phyloP scores from a whole-genome alignment of 2,113 vertebrate species.

The Callopanchax toddi region DNA sequence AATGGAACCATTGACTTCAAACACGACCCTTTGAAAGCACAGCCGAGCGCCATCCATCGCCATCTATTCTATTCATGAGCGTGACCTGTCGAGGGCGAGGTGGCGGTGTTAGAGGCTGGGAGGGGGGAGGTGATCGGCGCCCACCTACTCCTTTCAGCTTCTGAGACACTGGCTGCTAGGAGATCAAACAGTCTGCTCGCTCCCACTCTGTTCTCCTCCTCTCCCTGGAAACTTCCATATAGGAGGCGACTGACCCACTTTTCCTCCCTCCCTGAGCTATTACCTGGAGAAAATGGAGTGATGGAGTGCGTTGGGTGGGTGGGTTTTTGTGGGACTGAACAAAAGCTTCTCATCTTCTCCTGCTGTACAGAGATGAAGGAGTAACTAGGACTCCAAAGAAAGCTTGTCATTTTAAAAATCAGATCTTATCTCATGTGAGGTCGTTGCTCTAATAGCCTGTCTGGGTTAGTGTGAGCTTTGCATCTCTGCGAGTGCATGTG shows the following conservation, averaged over 20 bases:
- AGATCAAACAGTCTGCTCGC: conserved; percentile 66
- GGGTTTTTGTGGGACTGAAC: conserved; percentile 33
- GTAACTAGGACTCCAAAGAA: conserved; percentile 46
- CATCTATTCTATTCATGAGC: conserved; percentile 69
- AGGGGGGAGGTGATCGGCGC: conserved; percentile 33
- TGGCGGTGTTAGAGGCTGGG: neutral
- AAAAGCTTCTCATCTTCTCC: conserved; percentile 57
- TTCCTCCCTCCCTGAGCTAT: conserved; percentile 55
- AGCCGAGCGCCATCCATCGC: conserved; percentile 50
- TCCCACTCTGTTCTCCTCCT: conserved; percentile 50
- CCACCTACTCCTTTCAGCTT: conserved; percentile 70
- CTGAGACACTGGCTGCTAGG: conserved; percentile 59
- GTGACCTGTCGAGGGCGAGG: conserved; percentile 50
- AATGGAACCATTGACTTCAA: conserved; percentile 71
- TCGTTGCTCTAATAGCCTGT: conserved; percentile 40
- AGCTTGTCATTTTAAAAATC: conserved; percentile 46
- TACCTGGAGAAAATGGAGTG: conserved; percentile 68
- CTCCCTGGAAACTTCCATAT: conserved; percentile 49
- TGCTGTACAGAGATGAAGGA: conserved; percentile 52
- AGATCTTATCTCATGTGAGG: conserved; percentile 32
- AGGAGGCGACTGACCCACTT: conserved; percentile 72
- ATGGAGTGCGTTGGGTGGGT: conserved; percentile 18
- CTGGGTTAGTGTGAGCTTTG: conserved; percentile 17
- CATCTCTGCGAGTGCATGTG: conserved; percentile 17
- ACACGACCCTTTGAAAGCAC: conserved; percentile 60